Evolutionary conservation across 1,140 invertebrate species (phyloP).

Genomic region (Caenorhabditis inopinata): DNA sequence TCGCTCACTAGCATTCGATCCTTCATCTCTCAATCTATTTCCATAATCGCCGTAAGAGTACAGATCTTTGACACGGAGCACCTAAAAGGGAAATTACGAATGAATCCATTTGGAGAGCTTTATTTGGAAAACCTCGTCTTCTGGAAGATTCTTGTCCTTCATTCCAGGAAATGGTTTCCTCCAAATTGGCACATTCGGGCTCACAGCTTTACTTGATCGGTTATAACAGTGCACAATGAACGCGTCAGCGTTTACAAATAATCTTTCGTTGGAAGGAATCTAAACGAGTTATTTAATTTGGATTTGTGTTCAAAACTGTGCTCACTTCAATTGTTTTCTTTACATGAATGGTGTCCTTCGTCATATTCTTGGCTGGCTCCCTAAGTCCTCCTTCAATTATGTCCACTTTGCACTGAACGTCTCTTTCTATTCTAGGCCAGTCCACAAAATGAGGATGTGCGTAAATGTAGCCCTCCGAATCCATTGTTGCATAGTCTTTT

Average conservation of each 20-base stretch:
- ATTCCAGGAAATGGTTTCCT: slow-evolving; percentile 37
- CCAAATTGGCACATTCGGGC: slow-evolving; percentile 1
- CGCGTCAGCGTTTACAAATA: slow-evolving; percentile 38
- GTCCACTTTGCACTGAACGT: slow-evolving; percentile 2
- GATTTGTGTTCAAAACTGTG: background rate
- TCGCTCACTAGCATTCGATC: background rate
- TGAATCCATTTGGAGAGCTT: too few relatives aligned
- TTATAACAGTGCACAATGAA: slow-evolving; percentile 21
- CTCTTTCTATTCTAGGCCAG: slow-evolving; percentile 9
- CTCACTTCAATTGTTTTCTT: slow-evolving; percentile 33
- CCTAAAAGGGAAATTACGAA: background rate
- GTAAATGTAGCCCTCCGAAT: slow-evolving; percentile 36
- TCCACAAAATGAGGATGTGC: slow-evolving; percentile 34
- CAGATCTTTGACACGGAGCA: background rate
- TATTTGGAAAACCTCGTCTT: background rate
- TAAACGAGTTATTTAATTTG: background rate
- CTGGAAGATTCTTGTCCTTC: slow-evolving; percentile 8
- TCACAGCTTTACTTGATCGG: background rate
- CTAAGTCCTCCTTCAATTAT: slow-evolving; percentile 38
- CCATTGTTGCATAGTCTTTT: slow-evolving; percentile 3
- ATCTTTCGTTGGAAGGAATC: slow-evolving; percentile 9
- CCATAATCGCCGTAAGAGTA: slow-evolving; percentile 26
- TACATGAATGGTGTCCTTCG: background rate
- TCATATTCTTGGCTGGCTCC: background rate
- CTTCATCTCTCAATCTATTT: background rate